Percentiles rank a stretch among this genome's conserved stretches.
Conservation (phyloP, 2,113 vertebrate species). For the Petrocephalus microphthalmus region DNA sequence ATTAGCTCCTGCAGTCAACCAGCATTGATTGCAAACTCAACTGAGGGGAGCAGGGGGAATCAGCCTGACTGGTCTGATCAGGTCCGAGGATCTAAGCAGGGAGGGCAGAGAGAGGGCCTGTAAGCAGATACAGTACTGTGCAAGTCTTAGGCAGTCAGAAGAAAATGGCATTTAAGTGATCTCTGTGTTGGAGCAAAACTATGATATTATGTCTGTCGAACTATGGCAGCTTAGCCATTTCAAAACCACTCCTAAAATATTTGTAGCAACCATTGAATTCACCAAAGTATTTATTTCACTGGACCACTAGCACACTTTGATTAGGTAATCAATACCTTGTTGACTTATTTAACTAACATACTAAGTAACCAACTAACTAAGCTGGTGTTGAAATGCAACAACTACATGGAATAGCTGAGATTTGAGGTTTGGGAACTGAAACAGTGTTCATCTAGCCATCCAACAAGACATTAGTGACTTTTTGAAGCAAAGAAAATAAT, state of each 20-base stretch:
- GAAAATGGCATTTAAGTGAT: background rate
- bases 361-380: background rate
- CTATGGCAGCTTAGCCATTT: background rate
- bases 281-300: background rate
- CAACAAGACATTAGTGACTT: background rate
- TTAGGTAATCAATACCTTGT: background rate
- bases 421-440: background rate
- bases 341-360: background rate
- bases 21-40: slow-evolving; percentile 39
- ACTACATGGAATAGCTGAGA: background rate
- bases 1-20: slow-evolving; percentile 26
- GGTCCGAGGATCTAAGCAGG: slow-evolving; percentile 32
- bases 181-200: background rate
- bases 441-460: background rate
- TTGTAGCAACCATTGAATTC: background rate
- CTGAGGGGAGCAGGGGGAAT: slow-evolving; percentile 23
- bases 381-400: background rate
- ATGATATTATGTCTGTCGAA: background rate
- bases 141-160: background rate
- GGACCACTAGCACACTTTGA: background rate
- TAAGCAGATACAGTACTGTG: slow-evolving; percentile 15
- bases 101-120: slow-evolving; percentile 20
- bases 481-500: background rate
- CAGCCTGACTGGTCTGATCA: slow-evolving; percentile 40
- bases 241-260: background rate